These are phyloP conservation scores for Prietella phreatophila DNA, from an alignment of 2,113 vertebrate species.

Conservation along the genomic window DNA sequence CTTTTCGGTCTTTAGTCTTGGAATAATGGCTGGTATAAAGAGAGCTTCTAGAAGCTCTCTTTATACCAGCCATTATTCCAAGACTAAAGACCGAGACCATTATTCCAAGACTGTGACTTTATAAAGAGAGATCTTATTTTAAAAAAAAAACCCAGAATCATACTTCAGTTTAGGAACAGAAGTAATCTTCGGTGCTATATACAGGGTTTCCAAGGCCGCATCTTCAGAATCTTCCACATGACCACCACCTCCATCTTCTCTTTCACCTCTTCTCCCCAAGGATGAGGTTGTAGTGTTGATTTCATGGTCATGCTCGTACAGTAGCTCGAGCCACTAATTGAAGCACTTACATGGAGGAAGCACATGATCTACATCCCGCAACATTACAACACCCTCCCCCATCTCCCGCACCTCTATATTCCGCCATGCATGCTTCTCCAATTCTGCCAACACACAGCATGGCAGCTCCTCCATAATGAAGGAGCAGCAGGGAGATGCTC, in stretches of 20 bases:
- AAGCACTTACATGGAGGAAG: slow-evolving; percentile 65
- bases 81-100: not conserved
- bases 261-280: not conserved
- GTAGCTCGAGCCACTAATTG: slow-evolving; percentile 67
- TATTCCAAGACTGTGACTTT: no score
- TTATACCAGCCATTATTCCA: not conserved
- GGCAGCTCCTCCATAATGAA: slow-evolving; percentile 17
- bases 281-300: slow-evolving; percentile 41
- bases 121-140: not conserved
- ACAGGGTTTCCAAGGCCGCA: not conserved
- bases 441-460: slow-evolving; percentile 26
- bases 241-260: not conserved
- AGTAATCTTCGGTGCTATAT: not conserved
- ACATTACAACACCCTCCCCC: slow-evolving; percentile 31
- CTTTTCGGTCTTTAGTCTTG: not conserved
- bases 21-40: not conserved
- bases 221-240: not conserved
- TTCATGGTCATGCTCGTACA: slow-evolving; percentile 58
- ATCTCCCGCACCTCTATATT: slow-evolving; percentile 24
- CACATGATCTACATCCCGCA: slow-evolving; percentile 54
- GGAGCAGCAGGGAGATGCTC: not conserved
- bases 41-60: not conserved
- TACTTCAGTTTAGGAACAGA: not conserved
- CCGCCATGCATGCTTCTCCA: slow-evolving; percentile 23
- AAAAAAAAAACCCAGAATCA: not conserved